phyloP scores from a whole-genome alignment of 64 coral and sea anemone species.

The Montipora cactus region DNA sequence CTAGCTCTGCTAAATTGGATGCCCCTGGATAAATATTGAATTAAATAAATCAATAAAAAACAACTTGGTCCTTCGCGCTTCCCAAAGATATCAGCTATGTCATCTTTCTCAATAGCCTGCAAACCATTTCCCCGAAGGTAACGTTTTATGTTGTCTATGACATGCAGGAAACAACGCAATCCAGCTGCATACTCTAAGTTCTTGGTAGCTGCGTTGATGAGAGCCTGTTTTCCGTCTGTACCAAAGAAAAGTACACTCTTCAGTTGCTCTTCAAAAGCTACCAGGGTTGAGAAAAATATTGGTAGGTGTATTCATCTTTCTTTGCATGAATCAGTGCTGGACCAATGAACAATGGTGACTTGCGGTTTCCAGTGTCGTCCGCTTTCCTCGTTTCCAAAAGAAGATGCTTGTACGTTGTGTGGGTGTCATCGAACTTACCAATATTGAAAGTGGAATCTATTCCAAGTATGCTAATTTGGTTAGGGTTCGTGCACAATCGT shows the following conservation, averaged over 20 bases:
- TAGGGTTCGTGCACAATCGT: neutral
- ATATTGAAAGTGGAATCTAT: constrained; percentile 10
- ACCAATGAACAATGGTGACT: neutral
- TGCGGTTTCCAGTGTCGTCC: constrained; percentile 7
- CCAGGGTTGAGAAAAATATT: no score
- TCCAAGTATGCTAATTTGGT: constrained; percentile 15
- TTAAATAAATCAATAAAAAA: no score
- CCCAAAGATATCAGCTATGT: no score
- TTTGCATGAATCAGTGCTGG: constrained; percentile 9
- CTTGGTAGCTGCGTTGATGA: no score
- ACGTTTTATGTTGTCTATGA: neutral
- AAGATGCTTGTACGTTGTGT: constrained; percentile 8
- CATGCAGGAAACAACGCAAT: constrained; percentile 11
- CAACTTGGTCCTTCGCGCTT: no score
- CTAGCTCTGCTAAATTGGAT: no score
- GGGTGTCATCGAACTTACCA: constrained; percentile 5
- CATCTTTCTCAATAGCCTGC: neutral
- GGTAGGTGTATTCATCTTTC: neutral
- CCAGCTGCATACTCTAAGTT: neutral
- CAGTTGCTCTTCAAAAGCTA: no score
- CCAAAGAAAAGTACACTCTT: no score
- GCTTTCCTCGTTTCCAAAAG: constrained; percentile 3
- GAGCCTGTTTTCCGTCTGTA: no score
- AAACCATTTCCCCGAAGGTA: constrained; percentile 7
- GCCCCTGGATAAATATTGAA: no score